phyloP scores from a whole-genome alignment of 2,113 vertebrate species.

The Planiliza haematocheilus region DNA sequence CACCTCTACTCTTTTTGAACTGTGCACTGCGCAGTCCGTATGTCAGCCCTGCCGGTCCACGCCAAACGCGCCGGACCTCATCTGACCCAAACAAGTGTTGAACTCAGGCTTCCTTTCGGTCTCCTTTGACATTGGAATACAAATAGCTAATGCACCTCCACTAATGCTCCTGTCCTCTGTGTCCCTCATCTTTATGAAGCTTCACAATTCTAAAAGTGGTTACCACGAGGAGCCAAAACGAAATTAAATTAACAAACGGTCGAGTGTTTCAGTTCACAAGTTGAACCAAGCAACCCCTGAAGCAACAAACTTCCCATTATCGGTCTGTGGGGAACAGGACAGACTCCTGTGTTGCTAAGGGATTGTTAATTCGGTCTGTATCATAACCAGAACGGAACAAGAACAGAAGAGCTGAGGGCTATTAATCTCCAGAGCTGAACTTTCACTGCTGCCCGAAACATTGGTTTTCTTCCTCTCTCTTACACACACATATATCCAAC shows the following conservation, averaged over 20 bases:
- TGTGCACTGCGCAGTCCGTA: not conserved
- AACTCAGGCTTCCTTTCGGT: not conserved
- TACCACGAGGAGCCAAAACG: not conserved
- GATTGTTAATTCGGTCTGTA: constrained; percentile 80
- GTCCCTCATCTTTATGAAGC: too few species aligned
- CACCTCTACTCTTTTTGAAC: not conserved
- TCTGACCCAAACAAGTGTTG: not conserved
- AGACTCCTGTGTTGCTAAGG: constrained; percentile 52
- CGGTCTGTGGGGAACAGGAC: constrained; percentile 23
- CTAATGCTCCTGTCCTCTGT: too few species aligned
- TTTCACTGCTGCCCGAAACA: constrained; percentile 58
- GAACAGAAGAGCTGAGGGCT: constrained; percentile 48
- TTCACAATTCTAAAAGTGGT: not conserved
- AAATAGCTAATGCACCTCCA: too few species aligned
- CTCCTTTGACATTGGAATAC: too few species aligned
- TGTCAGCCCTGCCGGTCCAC: not conserved
- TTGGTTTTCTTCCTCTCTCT: constrained; percentile 31
- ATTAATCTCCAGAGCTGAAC: constrained; percentile 77
- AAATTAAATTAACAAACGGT: not conserved
- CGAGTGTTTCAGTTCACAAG: constrained; percentile 27
- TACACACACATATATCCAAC: constrained; percentile 1
- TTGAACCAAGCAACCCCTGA: constrained; percentile 10
- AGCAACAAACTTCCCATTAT: constrained; percentile 37
- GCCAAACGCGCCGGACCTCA: not conserved
- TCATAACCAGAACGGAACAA: constrained; percentile 67